Base-by-base conservation (phyloP, 1,140 invertebrate genomes). In the Stegodyphus mimosarum region DNA sequence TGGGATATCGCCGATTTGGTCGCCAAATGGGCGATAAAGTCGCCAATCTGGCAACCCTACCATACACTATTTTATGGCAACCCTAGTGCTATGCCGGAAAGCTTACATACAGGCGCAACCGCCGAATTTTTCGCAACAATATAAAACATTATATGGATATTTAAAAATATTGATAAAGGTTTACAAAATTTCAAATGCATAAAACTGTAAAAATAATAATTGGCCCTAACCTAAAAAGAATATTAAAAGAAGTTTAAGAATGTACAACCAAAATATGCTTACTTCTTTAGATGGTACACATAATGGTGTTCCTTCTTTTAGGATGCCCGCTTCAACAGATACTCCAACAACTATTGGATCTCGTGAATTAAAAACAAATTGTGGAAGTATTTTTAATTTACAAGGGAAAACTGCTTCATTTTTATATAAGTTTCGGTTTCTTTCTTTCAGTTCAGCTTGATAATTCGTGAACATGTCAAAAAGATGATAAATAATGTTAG, bases 401-500 rank as follows among this genome's bases (percentile, higher is more conserved):
- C 97, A 99, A 0, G 99, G 99, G 91, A 99, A 99, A 33, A 99
- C 97, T 13, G 98, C 99, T 83, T 99, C 94, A 88, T 96, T 94
- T 90, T 98, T 98, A 91, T 97, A 95, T 90, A 99, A 96, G 87
- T 99, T 96, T 13, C 97, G 93, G 90, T 98, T 98, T 90, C 95
- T 95, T 89, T 95, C 93, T 89, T 95, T 97, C n/a, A 99, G 91
- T 88, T 99, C 97, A 76, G 99, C 97, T 77, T 96, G 88, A 90
- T 98, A 99, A 17, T 95, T 95, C 87, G 94, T 98, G 92, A 99
- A 99, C 90, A 96, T 95, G 91, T 99, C 98, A 91, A 99, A 99
- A 85, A 99, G 92, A 92, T 99, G 99, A 92, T 99, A 99, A 89
- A 99, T 99, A 90, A 99, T 99, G 91, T 99, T 98, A 5, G 99